Base-by-base conservation (phyloP, 1,140 invertebrate species). In the Drosophila nannoptera region DNA sequence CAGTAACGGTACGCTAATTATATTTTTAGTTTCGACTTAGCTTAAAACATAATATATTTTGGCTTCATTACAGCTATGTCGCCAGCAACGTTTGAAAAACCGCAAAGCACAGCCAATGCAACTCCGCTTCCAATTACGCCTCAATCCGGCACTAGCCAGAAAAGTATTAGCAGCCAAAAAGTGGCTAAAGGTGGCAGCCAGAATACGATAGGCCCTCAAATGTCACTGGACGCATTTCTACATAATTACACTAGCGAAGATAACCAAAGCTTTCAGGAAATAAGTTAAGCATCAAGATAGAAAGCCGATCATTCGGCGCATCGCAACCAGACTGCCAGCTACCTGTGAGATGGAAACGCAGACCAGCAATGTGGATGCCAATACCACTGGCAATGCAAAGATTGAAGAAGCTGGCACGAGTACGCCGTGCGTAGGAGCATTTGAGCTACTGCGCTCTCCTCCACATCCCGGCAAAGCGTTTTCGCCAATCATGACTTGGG, bases 191-290 rank as follows among this genome's bases (percentile, higher is more conserved):
- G 67, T 5, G 61, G 59, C 0, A 9, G 40, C 9, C 50, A 45
- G 9, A 40, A 43, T 6, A 32, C 8, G 0, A 22, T 58, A n/a
- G 38, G 43, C 0, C 53, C 55, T 0, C 75, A 78, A n/a, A 74
- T 88, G 63, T 90, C 87, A 7, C 89, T 97, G 65, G 97, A 99
- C 90, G 91, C 94, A 9, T 99, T 96, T 90, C 90, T 99, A 40
- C 92, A 94, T 11, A 92, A 91, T n/a, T 94, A 97, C 82, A 99
- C 98, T 0, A 99, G 97, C 90, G 98, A 99, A 91, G 98, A 99
- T 86, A 99, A 99, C 90, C 94, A 96, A 35, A 98, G 97, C 88
- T 99, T 99, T 89, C 93, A 96, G 78, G 95, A 97, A 70, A 94
- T 99, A 40, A n/a, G n/a, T n/a, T n/a, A n/a, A n/a, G n/a, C n/a